A percentile compares a stretch with the other conserved stretches of the same genome.
Evolutionary conservation across 2,797 vertebrate genomes (phyloP).

Genomic region (Pteronotus mesoamericanus): DNA sequence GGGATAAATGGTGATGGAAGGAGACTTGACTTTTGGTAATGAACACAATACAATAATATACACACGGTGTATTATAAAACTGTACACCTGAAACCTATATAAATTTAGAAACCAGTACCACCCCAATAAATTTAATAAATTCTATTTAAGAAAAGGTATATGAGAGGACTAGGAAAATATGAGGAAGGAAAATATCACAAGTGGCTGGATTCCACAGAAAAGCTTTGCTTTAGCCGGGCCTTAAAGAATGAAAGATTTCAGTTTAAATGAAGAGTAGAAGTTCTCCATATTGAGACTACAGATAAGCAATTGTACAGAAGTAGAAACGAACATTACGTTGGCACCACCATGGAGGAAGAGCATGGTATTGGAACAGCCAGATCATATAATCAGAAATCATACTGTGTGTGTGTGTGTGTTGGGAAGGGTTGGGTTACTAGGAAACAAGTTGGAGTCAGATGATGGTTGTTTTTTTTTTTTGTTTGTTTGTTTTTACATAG

Average conservation of each 20-base stretch:
- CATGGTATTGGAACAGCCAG: background rate
- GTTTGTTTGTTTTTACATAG: too few relatives aligned
- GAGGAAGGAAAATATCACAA: background rate
- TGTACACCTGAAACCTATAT: background rate
- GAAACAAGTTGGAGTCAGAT: background rate
- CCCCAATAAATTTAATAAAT: background rate
- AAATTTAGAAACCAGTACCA: background rate
- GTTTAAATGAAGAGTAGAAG: background rate
- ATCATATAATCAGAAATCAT: background rate
- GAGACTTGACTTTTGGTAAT: background rate
- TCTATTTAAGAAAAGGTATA: background rate
- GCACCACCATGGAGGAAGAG: background rate
- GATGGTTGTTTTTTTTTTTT: background rate
- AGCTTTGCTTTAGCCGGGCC: background rate
- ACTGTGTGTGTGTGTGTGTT: background rate
- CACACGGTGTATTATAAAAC: background rate
- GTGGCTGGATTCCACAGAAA: background rate
- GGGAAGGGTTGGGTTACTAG: background rate
- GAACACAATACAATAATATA: background rate
- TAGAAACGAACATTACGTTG: background rate
- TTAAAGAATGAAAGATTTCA: conserved; percentile 3
- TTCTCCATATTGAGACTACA: background rate
- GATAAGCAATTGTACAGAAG: background rate
- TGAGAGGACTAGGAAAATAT: background rate
- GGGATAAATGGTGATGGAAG: background rate